Conservation (phyloP, 2,797 vertebrate genomes). For the Aselliscus stoliczkanus region DNA sequence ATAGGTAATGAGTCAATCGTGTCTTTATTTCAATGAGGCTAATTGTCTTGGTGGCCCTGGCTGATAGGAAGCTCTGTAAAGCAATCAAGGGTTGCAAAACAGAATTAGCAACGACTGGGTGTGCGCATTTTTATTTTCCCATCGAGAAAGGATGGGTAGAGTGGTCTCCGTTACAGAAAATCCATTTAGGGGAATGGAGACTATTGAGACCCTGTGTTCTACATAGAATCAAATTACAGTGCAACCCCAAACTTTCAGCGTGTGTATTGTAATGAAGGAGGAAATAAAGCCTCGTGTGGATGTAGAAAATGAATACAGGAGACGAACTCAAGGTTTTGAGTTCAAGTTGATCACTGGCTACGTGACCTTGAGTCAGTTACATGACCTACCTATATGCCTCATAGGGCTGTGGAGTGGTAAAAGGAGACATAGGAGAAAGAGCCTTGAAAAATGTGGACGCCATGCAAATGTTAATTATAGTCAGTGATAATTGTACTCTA, state of each 20-base stretch:
- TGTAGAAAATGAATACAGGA: neutral
- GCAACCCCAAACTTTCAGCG: neutral
- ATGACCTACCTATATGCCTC: neutral
- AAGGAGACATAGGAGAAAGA: neutral
- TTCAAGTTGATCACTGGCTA: neutral
- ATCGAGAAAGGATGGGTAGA: fast-evolving
- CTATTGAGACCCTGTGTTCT: neutral
- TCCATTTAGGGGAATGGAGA: neutral
- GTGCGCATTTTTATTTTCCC: neutral
- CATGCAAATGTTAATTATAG: neutral
- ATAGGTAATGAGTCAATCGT: conserved; percentile 73
- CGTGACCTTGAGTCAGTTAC: neutral
- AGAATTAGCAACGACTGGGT: fast-evolving
- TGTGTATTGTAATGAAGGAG: neutral
- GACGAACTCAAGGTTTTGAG: neutral
- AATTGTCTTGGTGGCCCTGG: conserved; percentile 58
- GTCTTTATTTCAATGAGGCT: conserved; percentile 71
- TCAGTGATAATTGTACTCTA: neutral
- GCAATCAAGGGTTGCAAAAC: neutral
- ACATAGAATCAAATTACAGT: neutral
- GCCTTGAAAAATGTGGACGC: neutral
- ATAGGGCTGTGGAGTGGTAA: neutral
- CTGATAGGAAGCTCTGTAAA: conserved; percentile 2
- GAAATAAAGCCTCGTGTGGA: fast-evolving
- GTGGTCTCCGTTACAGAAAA: neutral